Percentiles rank a stretch among this genome's conserved stretches.
Evolutionary conservation across 1,140 invertebrate species (phyloP).

Genomic region (Cyphomyrmex costatus): DNA sequence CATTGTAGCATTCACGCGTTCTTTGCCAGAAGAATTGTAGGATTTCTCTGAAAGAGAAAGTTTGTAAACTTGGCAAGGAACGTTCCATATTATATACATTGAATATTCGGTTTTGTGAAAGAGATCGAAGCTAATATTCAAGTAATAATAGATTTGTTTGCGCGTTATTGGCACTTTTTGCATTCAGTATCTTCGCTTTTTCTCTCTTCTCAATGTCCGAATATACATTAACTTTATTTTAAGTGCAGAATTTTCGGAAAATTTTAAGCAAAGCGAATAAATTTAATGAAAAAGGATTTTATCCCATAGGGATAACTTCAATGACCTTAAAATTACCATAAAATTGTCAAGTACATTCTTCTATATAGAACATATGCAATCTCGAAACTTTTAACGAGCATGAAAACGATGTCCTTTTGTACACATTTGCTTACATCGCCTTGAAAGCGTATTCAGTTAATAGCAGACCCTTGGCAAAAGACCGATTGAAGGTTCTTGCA

Average conservation of each 20-base stretch:
- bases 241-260: too few relatives aligned
- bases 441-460: conserved; percentile 1
- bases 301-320: not conserved
- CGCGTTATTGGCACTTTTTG: too few relatives aligned
- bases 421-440: not conserved
- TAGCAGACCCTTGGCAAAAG: not conserved
- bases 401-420: not conserved
- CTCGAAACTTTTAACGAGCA: conserved; percentile 64
- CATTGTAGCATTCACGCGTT: not conserved
- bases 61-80: not conserved
- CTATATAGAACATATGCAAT: conserved; percentile 16
- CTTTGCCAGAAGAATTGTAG: conserved; percentile 8
- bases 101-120: not conserved
- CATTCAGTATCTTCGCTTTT: too few relatives aligned
- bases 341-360: conserved; percentile 48
- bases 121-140: not conserved
- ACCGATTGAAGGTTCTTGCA: not conserved
- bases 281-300: not conserved
- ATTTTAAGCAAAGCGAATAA: too few relatives aligned
- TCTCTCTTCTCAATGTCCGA: too few relatives aligned
- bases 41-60: not conserved
- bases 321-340: conserved; percentile 16
- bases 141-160: not conserved
- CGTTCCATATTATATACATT: not conserved
- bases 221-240: too few relatives aligned